phyloP scores from a whole-genome alignment of 23 tunicate species.

The Phallusia fumigata region DNA sequence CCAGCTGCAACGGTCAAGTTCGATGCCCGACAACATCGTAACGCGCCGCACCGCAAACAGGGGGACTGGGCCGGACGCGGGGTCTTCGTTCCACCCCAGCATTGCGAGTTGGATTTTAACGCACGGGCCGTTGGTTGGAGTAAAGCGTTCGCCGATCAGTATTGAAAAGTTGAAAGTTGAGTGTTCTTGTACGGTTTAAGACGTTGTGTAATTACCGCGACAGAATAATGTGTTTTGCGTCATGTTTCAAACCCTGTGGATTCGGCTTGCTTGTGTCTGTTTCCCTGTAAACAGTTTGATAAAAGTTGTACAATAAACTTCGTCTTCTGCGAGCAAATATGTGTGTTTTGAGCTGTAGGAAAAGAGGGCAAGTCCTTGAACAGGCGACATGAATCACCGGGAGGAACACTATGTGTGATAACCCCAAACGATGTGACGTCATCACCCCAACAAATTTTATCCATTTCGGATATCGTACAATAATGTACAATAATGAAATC shows the following conservation, averaged over 20 bases:
- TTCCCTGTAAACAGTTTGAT: not conserved
- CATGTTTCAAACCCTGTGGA: not conserved
- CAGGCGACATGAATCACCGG: too few species aligned
- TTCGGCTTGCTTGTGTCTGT: not conserved
- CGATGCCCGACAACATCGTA: conserved; percentile 61
- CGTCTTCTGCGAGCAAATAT: too few species aligned
- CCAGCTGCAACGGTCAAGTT: conserved; percentile 45
- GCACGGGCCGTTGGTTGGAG: conserved; percentile 89
- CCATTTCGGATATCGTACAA: too few species aligned
- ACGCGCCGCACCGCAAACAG: conserved; percentile 62
- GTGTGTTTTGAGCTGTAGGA: too few species aligned
- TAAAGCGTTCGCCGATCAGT: conserved; percentile 9
- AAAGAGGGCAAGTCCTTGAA: too few species aligned
- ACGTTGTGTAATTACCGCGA: not conserved
- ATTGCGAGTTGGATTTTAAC: conserved; percentile 65
- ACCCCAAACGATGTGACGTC: too few species aligned
- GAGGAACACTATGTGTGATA: too few species aligned
- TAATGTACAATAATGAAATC: too few species aligned
- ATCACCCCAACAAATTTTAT: too few species aligned
- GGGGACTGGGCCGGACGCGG: conserved; percentile 33
- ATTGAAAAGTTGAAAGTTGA: not conserved
- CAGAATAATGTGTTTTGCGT: not conserved
- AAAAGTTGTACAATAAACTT: too few species aligned
- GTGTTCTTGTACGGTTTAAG: not conserved
- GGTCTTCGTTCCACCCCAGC: conserved; percentile 33